A percentile compares a stretch with the other conserved stretches of the same genome.
These are phyloP conservation scores for Drosophila busckii DNA, from an alignment of 1,140 invertebrate genomes.

Conservation along the genomic window DNA sequence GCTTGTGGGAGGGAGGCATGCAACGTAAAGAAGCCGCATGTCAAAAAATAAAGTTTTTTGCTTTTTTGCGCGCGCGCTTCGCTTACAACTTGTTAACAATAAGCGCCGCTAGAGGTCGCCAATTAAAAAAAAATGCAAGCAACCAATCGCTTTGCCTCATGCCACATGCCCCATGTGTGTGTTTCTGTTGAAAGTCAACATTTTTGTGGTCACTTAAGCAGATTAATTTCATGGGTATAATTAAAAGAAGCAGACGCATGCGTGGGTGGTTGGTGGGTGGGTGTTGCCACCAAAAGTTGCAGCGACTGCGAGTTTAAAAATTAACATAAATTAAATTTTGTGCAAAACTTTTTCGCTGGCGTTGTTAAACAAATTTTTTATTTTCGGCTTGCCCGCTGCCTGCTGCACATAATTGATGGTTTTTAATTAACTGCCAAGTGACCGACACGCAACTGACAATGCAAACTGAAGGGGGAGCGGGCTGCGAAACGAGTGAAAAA, in stretches of 20 bases:
- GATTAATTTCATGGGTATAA: conserved; percentile 76
- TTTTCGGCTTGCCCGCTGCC: conserved; percentile 24
- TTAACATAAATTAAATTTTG: conserved; percentile 74
- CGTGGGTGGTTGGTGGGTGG: conserved; percentile 21
- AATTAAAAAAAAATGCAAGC: too few relatives aligned
- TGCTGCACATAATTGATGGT: conserved; percentile 69
- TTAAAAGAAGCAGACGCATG: conserved; percentile 61
- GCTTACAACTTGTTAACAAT: conserved; percentile 71
- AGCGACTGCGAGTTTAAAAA: conserved; percentile 48
- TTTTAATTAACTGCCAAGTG: conserved; percentile 76
- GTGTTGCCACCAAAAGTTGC: conserved; percentile 18
- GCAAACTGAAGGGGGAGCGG: too few relatives aligned
- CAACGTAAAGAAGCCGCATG: conserved; percentile 43
- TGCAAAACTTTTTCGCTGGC: conserved; percentile 46
- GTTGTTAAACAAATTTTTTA: conserved; percentile 37
- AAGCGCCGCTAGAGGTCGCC: conserved; percentile 60
- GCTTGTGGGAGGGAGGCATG: background rate
- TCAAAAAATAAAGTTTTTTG: conserved; percentile 43
- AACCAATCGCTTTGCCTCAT: conserved; percentile 21
- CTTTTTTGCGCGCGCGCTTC: conserved; percentile 7
- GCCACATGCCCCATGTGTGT: background rate
- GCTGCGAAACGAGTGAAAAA: too few relatives aligned
- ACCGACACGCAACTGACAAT: conserved; percentile 61
- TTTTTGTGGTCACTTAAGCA: conserved; percentile 77
- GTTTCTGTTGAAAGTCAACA: conserved; percentile 53